Evolutionary conservation across 30 jellyfish, hydroid and myxozoan genomes (phyloP), one percentile per base, ranked within the genome.

Genomic region (Chironex yamaguchii): DNA sequence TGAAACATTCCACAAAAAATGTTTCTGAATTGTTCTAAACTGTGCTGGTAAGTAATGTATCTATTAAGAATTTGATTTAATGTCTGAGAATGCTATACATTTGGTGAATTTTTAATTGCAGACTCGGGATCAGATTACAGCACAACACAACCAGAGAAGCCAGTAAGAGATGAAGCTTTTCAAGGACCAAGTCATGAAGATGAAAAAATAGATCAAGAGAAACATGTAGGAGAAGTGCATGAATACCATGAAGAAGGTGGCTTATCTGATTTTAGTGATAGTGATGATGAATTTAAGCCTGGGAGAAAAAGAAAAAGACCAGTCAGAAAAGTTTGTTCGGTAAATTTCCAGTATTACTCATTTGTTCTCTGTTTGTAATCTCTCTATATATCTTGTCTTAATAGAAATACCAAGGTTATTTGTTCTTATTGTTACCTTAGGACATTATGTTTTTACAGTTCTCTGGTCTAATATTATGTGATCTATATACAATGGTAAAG

Each of bases 201-300:
- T 6, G 58, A 42, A 17, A 42, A 42, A 42, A 42, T 42, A 6
- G 58, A 42, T 17, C 58, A 9, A 42, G 58, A 42, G 70, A 82
- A 52, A 62, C 30, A 36, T 29, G 62, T 29, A 4, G 33, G 31
- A 36, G 82, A 4, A 0, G 90, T 73, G 17, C 49, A 65, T 74
- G 96, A 86, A 3, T 88, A 86, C 12, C 90, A 35, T 1, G 96
- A 86, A 64, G 96, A 86, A 1, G 96, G 76, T 36, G 75, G 24
- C 22, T 3, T 86, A 79, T 86, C 96, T 29, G 96, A 86, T 51
- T 86, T 48, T 34, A 86, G 76, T 58, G 71, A 77, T 11, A 86
- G 97, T 79, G 98, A 92, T 92, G 98, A 92, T 52, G 98, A 92
- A 34, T 92, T 92, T 68, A 91, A 86, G n/a, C 89, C 90, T 49